Percentiles rank a stretch among this genome's conserved stretches.
Evolutionary conservation across 2,888 invertebrate species (phyloP).

Genomic region (Agrotis ipsilon): DNA sequence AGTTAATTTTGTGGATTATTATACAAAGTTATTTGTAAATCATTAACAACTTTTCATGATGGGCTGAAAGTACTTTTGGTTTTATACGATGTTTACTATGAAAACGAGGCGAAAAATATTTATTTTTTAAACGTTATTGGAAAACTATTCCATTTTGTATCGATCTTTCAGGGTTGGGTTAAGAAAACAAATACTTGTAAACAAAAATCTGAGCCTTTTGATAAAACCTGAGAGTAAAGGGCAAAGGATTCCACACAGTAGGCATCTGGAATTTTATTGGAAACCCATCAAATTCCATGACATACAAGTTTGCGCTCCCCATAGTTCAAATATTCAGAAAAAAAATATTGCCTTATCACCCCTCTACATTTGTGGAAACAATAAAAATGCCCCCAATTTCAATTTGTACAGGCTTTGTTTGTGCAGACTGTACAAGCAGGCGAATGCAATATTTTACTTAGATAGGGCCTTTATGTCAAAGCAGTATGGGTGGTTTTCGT

Average conservation of each 20-base stretch:
- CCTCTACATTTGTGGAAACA: conserved; percentile 54
- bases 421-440: conserved; percentile 28
- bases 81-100: no score
- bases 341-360: conserved; percentile 41
- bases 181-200: no score
- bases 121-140: no score
- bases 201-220: not conserved
- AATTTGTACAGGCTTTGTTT: conserved; percentile 61
- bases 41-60: no score
- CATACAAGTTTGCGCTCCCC: conserved; percentile 24
- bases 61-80: no score
- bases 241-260: conserved; percentile 1
- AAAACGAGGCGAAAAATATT: no score
- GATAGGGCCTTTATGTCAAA: not conserved
- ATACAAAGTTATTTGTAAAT: no score
- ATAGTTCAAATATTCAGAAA: conserved; percentile 36
- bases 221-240: not conserved
- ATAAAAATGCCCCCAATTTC: conserved; percentile 62
- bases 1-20: not conserved
- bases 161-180: no score
- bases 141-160: no score
- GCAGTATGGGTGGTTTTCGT: conserved; percentile 7
- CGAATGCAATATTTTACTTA: not conserved
- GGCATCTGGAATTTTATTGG: not conserved
- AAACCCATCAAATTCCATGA: conserved; percentile 18